These are phyloP conservation scores for Poecilia velifera DNA, from an alignment of 2,797 vertebrate species.

Conservation along the genomic window DNA sequence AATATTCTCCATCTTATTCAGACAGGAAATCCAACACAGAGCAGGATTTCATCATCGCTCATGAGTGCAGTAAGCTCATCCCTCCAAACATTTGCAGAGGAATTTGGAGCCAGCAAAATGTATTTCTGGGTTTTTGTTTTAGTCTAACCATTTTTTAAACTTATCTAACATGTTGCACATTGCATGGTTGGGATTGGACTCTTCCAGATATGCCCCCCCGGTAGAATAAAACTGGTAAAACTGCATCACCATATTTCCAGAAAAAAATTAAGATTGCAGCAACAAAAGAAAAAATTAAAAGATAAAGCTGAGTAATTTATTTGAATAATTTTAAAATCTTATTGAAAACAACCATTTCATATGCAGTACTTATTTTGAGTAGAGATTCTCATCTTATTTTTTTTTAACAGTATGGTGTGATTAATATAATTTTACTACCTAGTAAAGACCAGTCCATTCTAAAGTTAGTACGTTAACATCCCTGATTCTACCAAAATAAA, in stretches of 20 bases:
- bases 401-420: background rate
- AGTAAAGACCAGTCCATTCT: background rate
- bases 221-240: background rate
- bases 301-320: background rate
- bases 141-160: constrained; percentile 6
- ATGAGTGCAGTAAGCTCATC: constrained; percentile 52
- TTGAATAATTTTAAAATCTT: background rate
- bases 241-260: background rate
- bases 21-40: constrained; percentile 58
- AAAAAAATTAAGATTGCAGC: background rate
- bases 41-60: constrained; percentile 61
- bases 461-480: background rate
- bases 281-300: background rate
- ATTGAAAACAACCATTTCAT: background rate
- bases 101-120: constrained; percentile 44
- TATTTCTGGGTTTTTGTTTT: constrained; percentile 51
- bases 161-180: background rate
- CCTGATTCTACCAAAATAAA: too few species aligned
- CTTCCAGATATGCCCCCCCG: background rate
- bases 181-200: background rate
- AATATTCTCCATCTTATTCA: constrained; percentile 56
- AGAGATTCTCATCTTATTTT: background rate
- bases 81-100: constrained; percentile 49
- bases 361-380: background rate
- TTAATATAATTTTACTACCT: background rate